These are phyloP conservation scores for Mastomys natalensis DNA, from an alignment of 2,113 vertebrate genomes.

Conservation along the genomic window DNA sequence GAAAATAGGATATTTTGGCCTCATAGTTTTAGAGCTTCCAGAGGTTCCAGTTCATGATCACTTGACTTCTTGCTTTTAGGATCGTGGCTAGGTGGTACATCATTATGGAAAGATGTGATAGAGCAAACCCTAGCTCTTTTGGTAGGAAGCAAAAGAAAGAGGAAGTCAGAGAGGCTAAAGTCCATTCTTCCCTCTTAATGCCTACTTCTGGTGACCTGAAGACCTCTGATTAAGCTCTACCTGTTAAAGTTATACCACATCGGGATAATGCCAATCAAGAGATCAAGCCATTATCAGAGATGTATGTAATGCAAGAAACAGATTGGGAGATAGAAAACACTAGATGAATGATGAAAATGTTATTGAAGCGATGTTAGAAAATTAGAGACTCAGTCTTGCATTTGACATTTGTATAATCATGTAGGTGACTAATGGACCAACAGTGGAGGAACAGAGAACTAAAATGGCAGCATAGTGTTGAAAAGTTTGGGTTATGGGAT, in stretches of 20 bases:
- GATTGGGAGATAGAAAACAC: background rate
- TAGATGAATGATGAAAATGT: background rate
- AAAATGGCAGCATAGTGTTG: background rate
- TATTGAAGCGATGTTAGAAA: background rate
- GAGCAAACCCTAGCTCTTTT: background rate
- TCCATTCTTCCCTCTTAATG: background rate
- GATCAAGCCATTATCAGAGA: background rate
- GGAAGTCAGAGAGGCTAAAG: background rate
- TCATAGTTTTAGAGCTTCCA: background rate
- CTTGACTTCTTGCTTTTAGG: background rate
- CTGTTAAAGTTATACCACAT: background rate
- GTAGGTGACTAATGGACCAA: background rate
- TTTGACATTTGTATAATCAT: background rate
- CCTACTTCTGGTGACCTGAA: background rate
- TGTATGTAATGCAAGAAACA: background rate
- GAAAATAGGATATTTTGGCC: background rate
- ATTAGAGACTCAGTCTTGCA: background rate
- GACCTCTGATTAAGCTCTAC: background rate
- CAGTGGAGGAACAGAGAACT: background rate
- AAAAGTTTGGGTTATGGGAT: background rate
- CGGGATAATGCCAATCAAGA: background rate
- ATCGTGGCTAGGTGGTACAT: background rate
- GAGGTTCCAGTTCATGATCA: background rate
- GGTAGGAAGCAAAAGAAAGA: background rate
- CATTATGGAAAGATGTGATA: too few species aligned